phyloP scores from a whole-genome alignment of 2,888 invertebrate genomes.

The Eulithis testata region DNA sequence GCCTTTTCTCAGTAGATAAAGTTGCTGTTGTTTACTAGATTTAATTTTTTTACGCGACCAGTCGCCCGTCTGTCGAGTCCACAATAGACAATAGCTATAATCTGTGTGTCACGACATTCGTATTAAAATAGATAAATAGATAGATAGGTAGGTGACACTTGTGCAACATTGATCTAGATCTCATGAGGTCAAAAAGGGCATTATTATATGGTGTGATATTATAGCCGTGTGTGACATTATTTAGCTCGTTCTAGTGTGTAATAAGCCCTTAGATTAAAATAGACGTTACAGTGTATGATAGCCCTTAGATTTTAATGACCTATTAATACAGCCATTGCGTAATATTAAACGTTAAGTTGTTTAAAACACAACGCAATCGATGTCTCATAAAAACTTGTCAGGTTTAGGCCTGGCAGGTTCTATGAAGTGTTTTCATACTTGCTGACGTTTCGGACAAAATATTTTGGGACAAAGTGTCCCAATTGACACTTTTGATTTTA shows the following conservation, averaged over 20 bases:
- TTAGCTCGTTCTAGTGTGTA: background rate
- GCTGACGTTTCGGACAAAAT: too few species aligned
- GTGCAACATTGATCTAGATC: conserved; percentile 43
- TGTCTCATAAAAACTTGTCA: too few species aligned
- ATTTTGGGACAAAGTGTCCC: too few species aligned
- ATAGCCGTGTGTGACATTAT: background rate
- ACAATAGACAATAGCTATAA: conserved; percentile 32
- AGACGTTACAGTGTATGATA: background rate
- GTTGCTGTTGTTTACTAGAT: too few species aligned
- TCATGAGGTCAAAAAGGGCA: conserved; percentile 39
- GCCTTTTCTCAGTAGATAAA: too few species aligned
- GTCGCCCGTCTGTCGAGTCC: conserved; percentile 19
- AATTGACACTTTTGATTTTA: too few species aligned
- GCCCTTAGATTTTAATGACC: background rate
- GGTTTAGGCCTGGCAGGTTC: too few species aligned
- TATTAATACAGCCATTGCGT: background rate
- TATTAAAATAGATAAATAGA: conserved; percentile 17
- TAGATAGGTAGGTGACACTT: conserved; percentile 22
- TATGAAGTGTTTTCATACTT: too few species aligned
- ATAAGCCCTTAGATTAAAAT: background rate
- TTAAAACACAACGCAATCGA: too few species aligned
- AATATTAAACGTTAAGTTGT: too few species aligned
- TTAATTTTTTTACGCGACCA: background rate
- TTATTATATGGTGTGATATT: conserved; percentile 26
- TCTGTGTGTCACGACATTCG: conserved; percentile 33